Evolutionary conservation across 2,888 invertebrate genomes (phyloP), one percentile per base, ranked within the genome.

Genomic region (Lasioglossum oenotherae): DNA sequence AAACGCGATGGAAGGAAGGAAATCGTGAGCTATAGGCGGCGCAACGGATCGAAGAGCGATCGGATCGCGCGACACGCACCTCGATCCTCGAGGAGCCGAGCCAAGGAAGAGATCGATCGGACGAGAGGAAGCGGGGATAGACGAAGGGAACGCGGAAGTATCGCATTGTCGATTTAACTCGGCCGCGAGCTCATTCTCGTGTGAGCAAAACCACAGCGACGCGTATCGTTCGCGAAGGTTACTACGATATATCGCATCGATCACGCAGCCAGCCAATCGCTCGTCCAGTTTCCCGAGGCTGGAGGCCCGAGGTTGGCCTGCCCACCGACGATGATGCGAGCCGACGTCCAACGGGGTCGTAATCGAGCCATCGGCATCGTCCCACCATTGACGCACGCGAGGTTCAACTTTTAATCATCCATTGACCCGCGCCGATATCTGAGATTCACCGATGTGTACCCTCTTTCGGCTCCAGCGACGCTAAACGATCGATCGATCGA

Each of bases 351-450:
- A 90, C 90, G 82, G 77, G 76, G 80, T 87, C 77, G 80, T 76
- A 85, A 88, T 88, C 82, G 74, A 82, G 74, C 71, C 81, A 86
- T 82, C 89, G 88, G 83, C 49, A 81, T 72, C 77, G 71, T 35
- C 23, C 74, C 69, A 74, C 53, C 87, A 89, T 87, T 93, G 92
- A 93, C 93, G 92, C 91, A 92, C 85, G 87, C 85, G 75, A 82
- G 92, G 91, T 92, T 90, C 88, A 92, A 90, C 83, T 86, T 85
- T 87, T 89, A 80, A 92, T 93, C 89, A 87, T 89, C 87, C 87
- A 90, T 92, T 92, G 91, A 92, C 90, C 91, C 90, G 64, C 4
- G 14, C 5, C 27, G 60, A 60, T 60, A 14, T 75, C 72, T 76
- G 78, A 85, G 80, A 74, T 60, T 74, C 35, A 31, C 27, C 64